Base-by-base conservation (phyloP, 2,797 vertebrate species). In the Sebastes baramenuke region DNA sequence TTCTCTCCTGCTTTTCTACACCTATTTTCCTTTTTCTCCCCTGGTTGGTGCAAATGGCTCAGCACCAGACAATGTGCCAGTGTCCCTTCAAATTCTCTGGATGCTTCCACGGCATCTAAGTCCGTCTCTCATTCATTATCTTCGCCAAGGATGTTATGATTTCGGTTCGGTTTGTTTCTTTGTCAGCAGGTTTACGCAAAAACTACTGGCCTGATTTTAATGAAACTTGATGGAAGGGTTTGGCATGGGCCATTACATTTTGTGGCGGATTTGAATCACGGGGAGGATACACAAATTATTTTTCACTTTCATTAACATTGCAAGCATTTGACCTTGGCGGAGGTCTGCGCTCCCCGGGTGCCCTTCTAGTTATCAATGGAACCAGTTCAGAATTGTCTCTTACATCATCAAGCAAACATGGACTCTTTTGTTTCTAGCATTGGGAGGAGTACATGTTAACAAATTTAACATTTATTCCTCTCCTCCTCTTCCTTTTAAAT, bases 1-100 rank as follows among this genome's bases (percentile, higher is more conserved):
- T 56, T 82, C 68, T 80, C 66, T 73, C 52, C 46, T 78, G 75
- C 42, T 67, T 73, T 74, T 82, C 34, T 38, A 52, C 58, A 27
- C 72, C 78, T 75, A 38, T 81, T 87, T 81, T 58, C 56, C 72
- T 34, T 79, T 79, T 86, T 83, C 71, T 83, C 30, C 66, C 29
- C 30, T 32, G 77, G 73, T 59, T 69, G 30, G 49, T 84, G 74
- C 60, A 83, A 89, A 87, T 87, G 59, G 75, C 42, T 75, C 49
- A 11, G 8, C 64, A 81, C n/a, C 62, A 61, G 36, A 68, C 76
- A 84, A 86, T 67, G 13, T 75, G 56, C n/a, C 34, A 29, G 18
- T 66, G 34, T 70, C 22, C 55, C 22, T 24, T 7, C 42, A 72
- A 70, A 79, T 46, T 36, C 68, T 68, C 30, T 38, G 61, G 61